A percentile compares a stretch with the other conserved stretches of the same genome.
Conservation (phyloP, 2,797 vertebrate species). For the Neopelma chrysocephalum region DNA sequence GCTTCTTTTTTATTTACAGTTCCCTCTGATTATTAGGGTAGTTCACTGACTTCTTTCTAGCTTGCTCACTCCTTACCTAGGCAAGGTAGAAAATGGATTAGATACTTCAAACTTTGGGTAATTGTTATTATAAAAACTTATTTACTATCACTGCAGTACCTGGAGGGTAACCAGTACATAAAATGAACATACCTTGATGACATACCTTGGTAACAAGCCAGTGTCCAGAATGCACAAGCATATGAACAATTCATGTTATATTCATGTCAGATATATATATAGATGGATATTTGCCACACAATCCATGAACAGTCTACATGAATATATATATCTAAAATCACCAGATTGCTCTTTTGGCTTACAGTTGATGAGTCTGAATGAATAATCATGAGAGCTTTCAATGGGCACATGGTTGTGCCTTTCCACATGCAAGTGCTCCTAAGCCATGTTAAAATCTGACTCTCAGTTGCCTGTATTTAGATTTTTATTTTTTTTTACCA, state of each 20-base stretch:
- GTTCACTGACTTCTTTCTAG: background rate
- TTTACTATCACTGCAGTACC: background rate
- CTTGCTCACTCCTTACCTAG: background rate
- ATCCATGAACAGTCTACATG: background rate
- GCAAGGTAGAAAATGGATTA: background rate
- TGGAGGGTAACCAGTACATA: background rate
- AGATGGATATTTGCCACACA: background rate
- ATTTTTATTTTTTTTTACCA: background rate
- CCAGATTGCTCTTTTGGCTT: slow-evolving; percentile 67
- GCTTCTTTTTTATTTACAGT: background rate
- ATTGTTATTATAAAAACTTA: background rate
- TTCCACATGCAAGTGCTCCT: slow-evolving; percentile 15
- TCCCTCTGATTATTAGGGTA: background rate
- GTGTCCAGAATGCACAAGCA: background rate
- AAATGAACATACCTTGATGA: background rate
- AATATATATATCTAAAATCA: slow-evolving; percentile 43
- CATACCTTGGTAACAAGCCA: background rate
- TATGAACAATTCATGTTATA: background rate
- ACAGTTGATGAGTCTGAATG: slow-evolving; percentile 42
- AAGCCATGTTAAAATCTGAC: background rate
- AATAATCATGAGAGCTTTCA: slow-evolving; percentile 57
- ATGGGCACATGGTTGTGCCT: slow-evolving; percentile 33
- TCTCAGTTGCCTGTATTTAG: background rate
- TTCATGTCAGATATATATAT: background rate
- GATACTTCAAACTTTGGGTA: background rate